phyloP scores from a whole-genome alignment of 2,113 vertebrate species.

The Apteryx mantelli region DNA sequence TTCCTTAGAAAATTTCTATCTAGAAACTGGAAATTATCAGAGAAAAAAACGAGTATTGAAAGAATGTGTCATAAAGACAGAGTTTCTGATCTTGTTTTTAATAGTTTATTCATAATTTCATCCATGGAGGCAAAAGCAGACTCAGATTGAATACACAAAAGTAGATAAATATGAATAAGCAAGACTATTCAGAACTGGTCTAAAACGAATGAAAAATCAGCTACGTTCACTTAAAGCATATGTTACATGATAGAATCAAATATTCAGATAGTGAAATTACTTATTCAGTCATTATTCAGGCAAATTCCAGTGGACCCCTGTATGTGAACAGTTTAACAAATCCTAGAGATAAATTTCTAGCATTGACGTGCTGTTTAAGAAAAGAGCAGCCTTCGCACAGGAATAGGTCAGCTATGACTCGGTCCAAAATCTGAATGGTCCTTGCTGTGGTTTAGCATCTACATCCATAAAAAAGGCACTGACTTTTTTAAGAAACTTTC shows the following conservation, averaged over 20 bases:
- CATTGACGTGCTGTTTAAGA: no score
- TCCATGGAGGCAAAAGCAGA: neutral
- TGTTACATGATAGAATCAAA: rapidly evolving
- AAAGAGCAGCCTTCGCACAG: rapidly evolving
- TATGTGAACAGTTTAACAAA: neutral
- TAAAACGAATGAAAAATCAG: neutral
- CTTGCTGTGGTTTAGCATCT: neutral
- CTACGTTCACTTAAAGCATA: neutral
- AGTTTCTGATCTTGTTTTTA: neutral
- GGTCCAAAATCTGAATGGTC: neutral
- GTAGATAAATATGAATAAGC: neutral
- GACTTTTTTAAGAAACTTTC: neutral
- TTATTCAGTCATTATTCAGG: neutral
- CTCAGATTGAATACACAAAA: neutral
- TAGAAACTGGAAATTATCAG: neutral
- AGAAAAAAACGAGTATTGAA: neutral
- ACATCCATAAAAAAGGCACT: neutral
- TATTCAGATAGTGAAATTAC: neutral
- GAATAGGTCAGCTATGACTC: neutral
- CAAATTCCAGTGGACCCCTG: neutral
- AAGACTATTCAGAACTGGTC: neutral
- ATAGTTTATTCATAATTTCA: neutral
- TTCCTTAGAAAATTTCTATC: neutral
- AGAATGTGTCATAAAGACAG: neutral
- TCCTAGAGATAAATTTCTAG: neutral